These are phyloP conservation scores for Myiotriccus ornatus DNA, from an alignment of 2,797 vertebrate species.

Conservation along the genomic window DNA sequence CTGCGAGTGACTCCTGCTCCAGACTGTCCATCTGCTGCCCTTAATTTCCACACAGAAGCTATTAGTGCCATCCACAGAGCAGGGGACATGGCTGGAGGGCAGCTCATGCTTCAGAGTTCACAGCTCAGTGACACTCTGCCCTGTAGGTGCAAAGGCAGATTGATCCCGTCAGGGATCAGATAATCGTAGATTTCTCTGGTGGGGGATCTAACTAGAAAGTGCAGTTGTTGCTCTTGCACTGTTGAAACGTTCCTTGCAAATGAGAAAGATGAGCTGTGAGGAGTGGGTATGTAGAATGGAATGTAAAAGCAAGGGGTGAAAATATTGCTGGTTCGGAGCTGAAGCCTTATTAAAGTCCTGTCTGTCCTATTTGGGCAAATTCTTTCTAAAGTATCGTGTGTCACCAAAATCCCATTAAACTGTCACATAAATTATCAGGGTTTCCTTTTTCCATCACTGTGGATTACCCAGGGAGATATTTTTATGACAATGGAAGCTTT, in stretches of 20 bases:
- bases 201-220: not conserved
- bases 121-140: not conserved
- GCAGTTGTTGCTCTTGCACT: not conserved
- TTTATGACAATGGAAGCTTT: constrained; percentile 68
- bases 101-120: not conserved
- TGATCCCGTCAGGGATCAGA: not conserved
- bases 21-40: constrained; percentile 14
- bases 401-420: constrained; percentile 74
- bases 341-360: constrained; percentile 63
- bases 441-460: constrained; percentile 71
- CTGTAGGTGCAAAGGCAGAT: not conserved
- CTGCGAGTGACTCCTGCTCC: not conserved
- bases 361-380: constrained; percentile 66
- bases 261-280: not conserved
- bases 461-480: constrained; percentile 67
- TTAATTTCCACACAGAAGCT: not conserved
- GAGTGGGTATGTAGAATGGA: not conserved
- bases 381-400: constrained; percentile 69
- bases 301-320: constrained; percentile 35
- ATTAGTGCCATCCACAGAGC: not conserved
- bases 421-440: constrained; percentile 75
- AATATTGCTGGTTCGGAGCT: constrained; percentile 44
- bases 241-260: constrained; percentile 11
- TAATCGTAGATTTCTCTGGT: not conserved
- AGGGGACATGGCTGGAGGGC: not conserved